Evolutionary conservation across 1,140 invertebrate species (phyloP), one percentile per base, ranked within the genome.

Genomic region (Papilio polytes): DNA sequence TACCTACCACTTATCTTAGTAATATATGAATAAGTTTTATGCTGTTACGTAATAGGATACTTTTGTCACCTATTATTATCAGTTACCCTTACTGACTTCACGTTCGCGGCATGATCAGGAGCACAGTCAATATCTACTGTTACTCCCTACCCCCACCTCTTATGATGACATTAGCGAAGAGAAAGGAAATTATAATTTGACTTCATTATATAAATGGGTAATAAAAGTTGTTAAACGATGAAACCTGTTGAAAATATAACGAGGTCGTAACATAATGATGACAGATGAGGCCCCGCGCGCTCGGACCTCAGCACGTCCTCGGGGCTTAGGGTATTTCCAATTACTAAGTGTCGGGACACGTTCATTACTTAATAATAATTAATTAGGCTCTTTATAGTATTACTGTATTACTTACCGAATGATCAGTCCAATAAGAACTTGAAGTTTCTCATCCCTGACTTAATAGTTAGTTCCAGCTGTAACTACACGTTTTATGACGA

Each of bases 221-320:
- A 22, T 13, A 63, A 63, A 63, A 63, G 59, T 63, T 63, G 22
- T 63, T 63, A 63, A 63, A 26, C 59, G 22, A 63, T 26, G 59
- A 63, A 22, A 63, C 20, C 59, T 63, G 59, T 63, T 63, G 59
- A 63, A 63, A 63, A 63, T 63, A 13, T 26, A 63, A 63, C 22
- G 22, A 56, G 53, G 53, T 56, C 53, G 6, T 56, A 56, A 56
- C 53, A 56, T 56, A 56, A 56, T 56, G 53, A 56, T 56, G 53
- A 56, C 53, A n/a, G 53, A 63, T 26, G 15, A 12, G 59, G 59
- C 59, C 59, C 59, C 59, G 59, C 2, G 59, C 59, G 59, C 59
- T 63, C 59, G 59, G 59, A 63, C 59, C 59, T 13, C 10, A 26
- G 13, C 20, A 26, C 18, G 59, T 63, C 20, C 15, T 26, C 22